Evolutionary conservation across 2,888 invertebrate species (phyloP).

Genomic region (Pristionchus entomophagus): DNA sequence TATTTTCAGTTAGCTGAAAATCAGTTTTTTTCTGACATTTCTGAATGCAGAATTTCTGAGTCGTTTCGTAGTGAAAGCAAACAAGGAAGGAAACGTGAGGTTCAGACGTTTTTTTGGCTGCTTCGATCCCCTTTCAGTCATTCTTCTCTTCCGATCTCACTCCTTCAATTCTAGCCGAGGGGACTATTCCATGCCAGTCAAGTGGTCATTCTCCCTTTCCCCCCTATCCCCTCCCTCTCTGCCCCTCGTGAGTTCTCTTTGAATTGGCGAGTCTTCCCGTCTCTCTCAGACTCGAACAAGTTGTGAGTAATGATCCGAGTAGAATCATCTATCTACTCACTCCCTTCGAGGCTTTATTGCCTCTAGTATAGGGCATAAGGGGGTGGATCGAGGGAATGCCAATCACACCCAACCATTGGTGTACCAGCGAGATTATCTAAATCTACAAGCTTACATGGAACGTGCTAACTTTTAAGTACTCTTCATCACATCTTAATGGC

Average conservation of each 20-base stretch:
- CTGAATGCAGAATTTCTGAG: too few species aligned
- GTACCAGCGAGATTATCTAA: too few species aligned
- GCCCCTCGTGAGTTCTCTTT: constrained; percentile 6
- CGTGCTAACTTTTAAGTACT: too few species aligned
- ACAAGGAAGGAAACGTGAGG: too few species aligned
- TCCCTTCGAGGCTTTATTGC: constrained; percentile 4
- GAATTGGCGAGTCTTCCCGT: constrained; percentile 33
- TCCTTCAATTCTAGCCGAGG: neutral
- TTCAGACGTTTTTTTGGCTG: too few species aligned
- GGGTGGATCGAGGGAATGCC: neutral
- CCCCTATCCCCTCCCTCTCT: neutral
- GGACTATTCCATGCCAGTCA: constrained; percentile 15
- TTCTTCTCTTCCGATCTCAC: constrained; percentile 6
- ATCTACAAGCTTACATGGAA: too few species aligned
- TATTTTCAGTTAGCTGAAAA: too few species aligned
- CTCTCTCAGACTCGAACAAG: constrained; percentile 18
- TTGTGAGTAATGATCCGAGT: constrained; percentile 41
- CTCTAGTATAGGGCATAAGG: constrained; percentile 23
- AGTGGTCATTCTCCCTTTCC: constrained; percentile 27
- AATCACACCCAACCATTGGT: neutral
- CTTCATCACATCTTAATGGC: too few species aligned
- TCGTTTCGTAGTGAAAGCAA: too few species aligned
- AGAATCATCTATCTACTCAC: constrained; percentile 36
- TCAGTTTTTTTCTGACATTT: too few species aligned
- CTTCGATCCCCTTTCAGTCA: neutral